These are phyloP conservation scores for Epinephelus fuscoguttatus DNA, from an alignment of 2,113 vertebrate genomes.

Conservation along the genomic window DNA sequence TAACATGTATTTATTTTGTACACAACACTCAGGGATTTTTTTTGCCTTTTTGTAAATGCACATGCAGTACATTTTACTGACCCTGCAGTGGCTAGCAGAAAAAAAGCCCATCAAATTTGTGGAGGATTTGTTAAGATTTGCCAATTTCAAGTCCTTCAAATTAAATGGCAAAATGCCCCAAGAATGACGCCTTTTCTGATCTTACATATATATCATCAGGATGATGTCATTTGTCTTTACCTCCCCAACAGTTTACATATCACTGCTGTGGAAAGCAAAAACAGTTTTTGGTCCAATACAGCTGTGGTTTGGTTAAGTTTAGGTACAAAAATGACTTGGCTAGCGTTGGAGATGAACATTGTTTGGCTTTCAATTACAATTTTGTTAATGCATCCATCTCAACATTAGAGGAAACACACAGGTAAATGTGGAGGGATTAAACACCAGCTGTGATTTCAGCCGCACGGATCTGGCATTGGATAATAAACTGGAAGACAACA, in stretches of 20 bases:
- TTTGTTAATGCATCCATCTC: neutral
- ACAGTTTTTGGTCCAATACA: too few relatives aligned
- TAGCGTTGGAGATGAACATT: neutral
- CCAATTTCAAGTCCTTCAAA: neutral
- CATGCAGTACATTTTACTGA: slow-evolving; percentile 41
- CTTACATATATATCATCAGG: neutral
- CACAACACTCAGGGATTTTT: slow-evolving; percentile 53
- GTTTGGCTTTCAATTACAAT: neutral
- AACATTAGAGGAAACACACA: too few relatives aligned
- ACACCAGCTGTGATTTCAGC: too few relatives aligned
- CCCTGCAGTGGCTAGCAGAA: slow-evolving; percentile 3
- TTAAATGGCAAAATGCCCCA: neutral
- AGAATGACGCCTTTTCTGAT: neutral
- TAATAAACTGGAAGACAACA: too few relatives aligned
- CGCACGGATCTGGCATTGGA: too few relatives aligned
- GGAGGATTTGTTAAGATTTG: neutral
- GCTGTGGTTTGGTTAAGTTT: neutral
- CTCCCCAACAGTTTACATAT: neutral
- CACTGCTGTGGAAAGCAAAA: neutral
- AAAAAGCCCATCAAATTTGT: slow-evolving; percentile 3
- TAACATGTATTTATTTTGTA: slow-evolving; percentile 78
- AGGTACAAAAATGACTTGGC: neutral
- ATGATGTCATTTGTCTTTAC: neutral
- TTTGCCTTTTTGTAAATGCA: slow-evolving; percentile 44
- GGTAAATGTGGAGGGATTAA: too few relatives aligned